These are phyloP conservation scores for Heliconius sara DNA, from an alignment of 2,888 invertebrate species.

Conservation along the genomic window DNA sequence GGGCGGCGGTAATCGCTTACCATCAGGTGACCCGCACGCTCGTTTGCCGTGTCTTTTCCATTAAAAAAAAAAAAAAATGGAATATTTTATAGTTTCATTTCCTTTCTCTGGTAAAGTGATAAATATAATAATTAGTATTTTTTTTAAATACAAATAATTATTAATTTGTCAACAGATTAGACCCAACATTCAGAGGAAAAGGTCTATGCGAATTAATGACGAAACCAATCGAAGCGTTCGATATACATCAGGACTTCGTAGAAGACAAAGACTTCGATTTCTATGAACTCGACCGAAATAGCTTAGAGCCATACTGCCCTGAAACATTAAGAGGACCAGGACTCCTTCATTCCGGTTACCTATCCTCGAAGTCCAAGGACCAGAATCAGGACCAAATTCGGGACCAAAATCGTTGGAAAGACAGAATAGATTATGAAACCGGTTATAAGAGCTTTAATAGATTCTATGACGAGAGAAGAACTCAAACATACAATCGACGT, in stretches of 20 bases:
- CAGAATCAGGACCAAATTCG: constrained; percentile 23
- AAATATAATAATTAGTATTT: too few species aligned
- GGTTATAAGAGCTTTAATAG: constrained; percentile 55
- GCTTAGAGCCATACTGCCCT: constrained; percentile 85
- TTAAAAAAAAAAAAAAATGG: too few species aligned
- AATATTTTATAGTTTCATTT: too few species aligned
- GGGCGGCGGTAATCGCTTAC: too few species aligned
- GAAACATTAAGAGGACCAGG: constrained; percentile 72
- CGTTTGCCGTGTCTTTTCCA: too few species aligned
- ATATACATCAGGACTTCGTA: constrained; percentile 84
- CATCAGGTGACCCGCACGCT: too few species aligned
- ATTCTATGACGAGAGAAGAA: constrained; percentile 57
- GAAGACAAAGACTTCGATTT: constrained; percentile 90
- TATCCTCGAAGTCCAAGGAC: constrained; percentile 68
- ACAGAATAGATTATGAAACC: constrained; percentile 62
- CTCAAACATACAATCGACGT: constrained; percentile 56
- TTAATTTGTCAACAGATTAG: constrained; percentile 78
- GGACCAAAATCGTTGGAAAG: constrained; percentile 54
- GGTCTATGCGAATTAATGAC: constrained; percentile 91
- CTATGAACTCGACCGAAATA: constrained; percentile 90
- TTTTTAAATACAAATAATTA: background rate
- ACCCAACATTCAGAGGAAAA: constrained; percentile 87
- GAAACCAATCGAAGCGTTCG: constrained; percentile 87
- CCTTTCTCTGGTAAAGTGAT: too few species aligned
- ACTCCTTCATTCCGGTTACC: constrained; percentile 73